Base-by-base conservation (phyloP, 1,140 invertebrate species). In the Macrosteles quadrilineatus region DNA sequence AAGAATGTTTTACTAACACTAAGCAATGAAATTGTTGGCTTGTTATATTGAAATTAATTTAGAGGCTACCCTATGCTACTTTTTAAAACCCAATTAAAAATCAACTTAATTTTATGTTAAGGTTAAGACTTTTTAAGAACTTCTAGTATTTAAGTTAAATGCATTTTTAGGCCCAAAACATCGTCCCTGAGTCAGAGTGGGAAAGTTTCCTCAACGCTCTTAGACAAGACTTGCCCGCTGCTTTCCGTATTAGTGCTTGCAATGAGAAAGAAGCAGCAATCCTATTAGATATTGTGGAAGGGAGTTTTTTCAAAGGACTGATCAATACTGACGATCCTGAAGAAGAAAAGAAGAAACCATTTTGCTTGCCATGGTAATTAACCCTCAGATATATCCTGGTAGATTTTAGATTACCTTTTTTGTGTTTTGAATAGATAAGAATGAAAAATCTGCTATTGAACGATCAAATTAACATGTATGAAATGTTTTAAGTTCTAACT, bases 171-270 rank as follows among this genome's bases (percentile, higher is more conserved):
- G 82, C 81, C 19, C 93, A 97, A 80, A 87, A 89, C 68, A 89
- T 98, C 57, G 91, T 95, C 68, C 87, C 90, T 1, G 87, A 90
- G 70, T 87, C 87, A 69, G 90, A 97, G 85, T 98, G 94, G 93
- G 82, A 89, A 55, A 76, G 81, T 21, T 97, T 99, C 79, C 88
- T 97, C 75, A 78, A 80, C 3, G 83, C 82, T 23, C 85, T 98
- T 71, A 88, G 87, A 76, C 85, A 89, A 71, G 90, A 92, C 78
- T 81, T 99, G 11, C 96, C 96, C 1, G 90, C 93, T 17, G 92
- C 95, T 50, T 98, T 99, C 82, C 85, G 97, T 47, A 94, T 98
- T 68, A 97, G 95, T 1, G 84, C 83, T 12, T 91, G 88, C 0
- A 93, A 89, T 21, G 90, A 91, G 79, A 86, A 84, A 73, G 94